Base-by-base conservation (phyloP, 2,888 invertebrate genomes). In the Harpalus rufipes region DNA sequence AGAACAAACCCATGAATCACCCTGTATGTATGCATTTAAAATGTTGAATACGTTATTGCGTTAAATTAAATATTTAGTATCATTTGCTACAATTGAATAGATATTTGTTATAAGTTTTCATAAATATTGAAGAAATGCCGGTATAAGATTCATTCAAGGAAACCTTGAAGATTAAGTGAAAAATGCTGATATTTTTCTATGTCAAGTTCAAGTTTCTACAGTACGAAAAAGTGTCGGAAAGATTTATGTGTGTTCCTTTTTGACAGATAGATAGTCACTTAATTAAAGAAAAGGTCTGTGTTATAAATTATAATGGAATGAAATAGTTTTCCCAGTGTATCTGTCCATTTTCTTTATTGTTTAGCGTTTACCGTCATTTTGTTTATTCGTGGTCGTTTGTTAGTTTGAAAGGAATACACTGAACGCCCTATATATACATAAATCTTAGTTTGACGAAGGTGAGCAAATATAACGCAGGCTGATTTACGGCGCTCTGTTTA, bases 361-460 rank as follows among this genome's bases (percentile, higher is more conserved):
- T 80, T 80, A 80, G 39, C 59, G 16, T 61, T 81, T 81, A 21
- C n/a, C 65, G 25, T 44, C 65, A 81, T 81, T 65, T 81, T 81
- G 81, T 44, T 61, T 44, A 81, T 44, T 63, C 81, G 16, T 16
- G 12, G 44, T 21, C 72, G 32, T 56, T 72, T 58, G 58, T 81
- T 72, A 68, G 58, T 81, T 68, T 32, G 58, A 81, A 51, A 72
- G 81, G 72, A 68, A 81, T 72, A 81, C 51, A 68, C 2, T 25
- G 56, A 68, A 81, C 58, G 58, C 44, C 32, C 81, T 68, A 72
- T 81, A 72, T 58, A 58, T 72, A 81, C 81, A 81, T 81, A 81
- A 81, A 81, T 81, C 81, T 81, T 25, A 68, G 51, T 58, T 68
- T 81, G 81, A 81, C 81, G 39, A 81, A 81, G 81, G 81, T 81